A percentile compares a stretch with the other conserved stretches of the same genome.
phyloP scores from a whole-genome alignment of 1,140 invertebrate genomes.

The Hermetia illucens region DNA sequence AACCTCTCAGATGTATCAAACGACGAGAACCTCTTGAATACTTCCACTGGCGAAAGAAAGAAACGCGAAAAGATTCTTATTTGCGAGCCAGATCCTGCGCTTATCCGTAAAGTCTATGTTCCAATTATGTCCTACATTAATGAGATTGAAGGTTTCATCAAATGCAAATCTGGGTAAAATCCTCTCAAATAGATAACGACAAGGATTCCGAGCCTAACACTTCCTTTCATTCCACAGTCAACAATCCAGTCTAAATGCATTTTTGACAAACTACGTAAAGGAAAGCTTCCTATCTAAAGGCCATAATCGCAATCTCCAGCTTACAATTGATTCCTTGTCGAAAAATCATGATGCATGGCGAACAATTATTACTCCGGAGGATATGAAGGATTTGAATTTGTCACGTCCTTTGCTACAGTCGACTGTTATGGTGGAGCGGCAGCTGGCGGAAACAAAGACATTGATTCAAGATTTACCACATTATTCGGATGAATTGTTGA shows the following conservation, averaged over 20 bases:
- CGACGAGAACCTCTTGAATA: slow-evolving; percentile 17
- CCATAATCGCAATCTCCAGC: slow-evolving; percentile 38
- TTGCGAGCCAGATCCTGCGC: slow-evolving; percentile 55
- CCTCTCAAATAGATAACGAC: too few relatives aligned
- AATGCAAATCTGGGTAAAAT: slow-evolving; percentile 44
- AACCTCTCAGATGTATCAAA: slow-evolving; percentile 28
- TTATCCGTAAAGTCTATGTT: slow-evolving; percentile 62
- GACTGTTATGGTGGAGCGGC: slow-evolving; percentile 50
- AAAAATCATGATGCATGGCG: slow-evolving; percentile 62
- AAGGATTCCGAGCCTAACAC: too few relatives aligned
- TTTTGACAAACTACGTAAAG: slow-evolving; percentile 61
- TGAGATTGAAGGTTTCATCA: slow-evolving; percentile 57
- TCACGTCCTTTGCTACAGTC: slow-evolving; percentile 52
- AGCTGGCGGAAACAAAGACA: slow-evolving; percentile 49
- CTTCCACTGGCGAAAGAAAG: slow-evolving; percentile 10
- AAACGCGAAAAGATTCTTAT: slow-evolving; percentile 42
- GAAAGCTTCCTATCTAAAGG: slow-evolving; percentile 50
- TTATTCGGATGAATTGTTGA: slow-evolving; percentile 27
- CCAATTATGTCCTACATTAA: slow-evolving; percentile 59
- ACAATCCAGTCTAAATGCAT: slow-evolving; percentile 53
- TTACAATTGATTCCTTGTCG: slow-evolving; percentile 48
- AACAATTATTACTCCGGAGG: slow-evolving; percentile 49
- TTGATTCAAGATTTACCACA: slow-evolving; percentile 55
- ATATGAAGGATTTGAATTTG: slow-evolving; percentile 43
- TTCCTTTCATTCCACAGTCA: slow-evolving; percentile 13